phyloP scores from a whole-genome alignment of 2,888 invertebrate species.

The Geophilus truncorum region DNA sequence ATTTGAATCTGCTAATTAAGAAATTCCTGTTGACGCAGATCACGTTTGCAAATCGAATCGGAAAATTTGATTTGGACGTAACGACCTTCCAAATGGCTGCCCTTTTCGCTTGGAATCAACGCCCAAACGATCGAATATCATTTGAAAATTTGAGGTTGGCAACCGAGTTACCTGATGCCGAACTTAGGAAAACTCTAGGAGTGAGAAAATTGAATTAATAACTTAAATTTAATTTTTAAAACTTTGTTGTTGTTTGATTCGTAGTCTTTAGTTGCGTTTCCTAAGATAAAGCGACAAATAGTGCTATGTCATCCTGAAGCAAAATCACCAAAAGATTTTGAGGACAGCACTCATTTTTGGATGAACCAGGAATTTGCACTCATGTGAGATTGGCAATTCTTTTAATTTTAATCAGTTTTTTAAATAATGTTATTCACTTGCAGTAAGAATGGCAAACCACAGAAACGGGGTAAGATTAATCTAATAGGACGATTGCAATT shows the following conservation, averaged over 20 bases:
- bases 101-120: slow-evolving; percentile 96
- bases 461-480: slow-evolving; percentile 92
- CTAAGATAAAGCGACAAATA: slow-evolving; percentile 88
- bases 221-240: no score
- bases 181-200: slow-evolving; percentile 84
- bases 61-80: slow-evolving; percentile 94
- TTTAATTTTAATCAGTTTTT: no score
- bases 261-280: slow-evolving; percentile 93
- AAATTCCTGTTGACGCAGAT: no score
- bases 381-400: no score
- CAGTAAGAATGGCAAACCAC: slow-evolving; percentile 91
- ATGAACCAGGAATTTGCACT: slow-evolving; percentile 94
- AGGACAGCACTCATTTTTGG: slow-evolving; percentile 88
- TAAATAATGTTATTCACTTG: no score
- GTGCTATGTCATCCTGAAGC: slow-evolving; percentile 73
- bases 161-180: slow-evolving; percentile 93
- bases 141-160: slow-evolving; percentile 94
- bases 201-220: no score
- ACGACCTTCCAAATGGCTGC: slow-evolving; percentile 99
- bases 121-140: slow-evolving; percentile 85
- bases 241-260: no score
- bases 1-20: no score
- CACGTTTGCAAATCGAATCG: slow-evolving; percentile 86
- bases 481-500: slow-evolving; percentile 90
- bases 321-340: slow-evolving; percentile 88